Conservation (phyloP, 2,797 vertebrate species). For the Enteromius anoplus region DNA sequence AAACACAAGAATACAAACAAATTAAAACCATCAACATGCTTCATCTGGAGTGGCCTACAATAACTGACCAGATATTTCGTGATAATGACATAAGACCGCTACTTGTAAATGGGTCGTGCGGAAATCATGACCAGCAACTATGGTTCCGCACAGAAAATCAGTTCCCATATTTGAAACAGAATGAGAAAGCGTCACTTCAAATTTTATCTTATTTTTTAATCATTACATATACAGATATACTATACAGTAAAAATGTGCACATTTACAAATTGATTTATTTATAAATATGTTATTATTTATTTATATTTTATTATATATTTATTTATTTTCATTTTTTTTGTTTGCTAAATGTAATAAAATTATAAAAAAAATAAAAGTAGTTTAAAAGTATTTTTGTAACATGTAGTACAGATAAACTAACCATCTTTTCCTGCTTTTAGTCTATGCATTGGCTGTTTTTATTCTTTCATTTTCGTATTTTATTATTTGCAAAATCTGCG, state of each 20-base stretch:
- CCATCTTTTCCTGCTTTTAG: not conserved
- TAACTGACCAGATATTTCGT: constrained; percentile 49
- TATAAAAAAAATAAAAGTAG: no score
- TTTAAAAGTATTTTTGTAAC: not conserved
- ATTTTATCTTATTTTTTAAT: not conserved
- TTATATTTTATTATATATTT: no score
- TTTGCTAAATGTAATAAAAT: not conserved
- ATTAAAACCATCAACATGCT: not conserved
- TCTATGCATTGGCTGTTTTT: not conserved
- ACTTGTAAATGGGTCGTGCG: constrained; percentile 64
- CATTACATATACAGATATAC: not conserved
- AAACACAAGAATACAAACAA: not conserved
- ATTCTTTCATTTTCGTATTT: not conserved
- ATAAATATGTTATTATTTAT: not conserved
- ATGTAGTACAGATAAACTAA: not conserved
- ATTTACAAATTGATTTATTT: not conserved
- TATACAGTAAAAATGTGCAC: not conserved
- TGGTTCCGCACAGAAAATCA: constrained; percentile 65
- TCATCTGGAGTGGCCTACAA: not conserved
- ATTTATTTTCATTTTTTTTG: no score
- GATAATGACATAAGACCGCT: constrained; percentile 66
- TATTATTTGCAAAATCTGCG: not conserved
- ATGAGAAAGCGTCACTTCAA: not conserved
- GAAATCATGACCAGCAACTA: constrained; percentile 46
- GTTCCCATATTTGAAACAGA: not conserved